phyloP scores from a whole-genome alignment of 2,888 invertebrate species.

The Xanthostigma xanthostigma region DNA sequence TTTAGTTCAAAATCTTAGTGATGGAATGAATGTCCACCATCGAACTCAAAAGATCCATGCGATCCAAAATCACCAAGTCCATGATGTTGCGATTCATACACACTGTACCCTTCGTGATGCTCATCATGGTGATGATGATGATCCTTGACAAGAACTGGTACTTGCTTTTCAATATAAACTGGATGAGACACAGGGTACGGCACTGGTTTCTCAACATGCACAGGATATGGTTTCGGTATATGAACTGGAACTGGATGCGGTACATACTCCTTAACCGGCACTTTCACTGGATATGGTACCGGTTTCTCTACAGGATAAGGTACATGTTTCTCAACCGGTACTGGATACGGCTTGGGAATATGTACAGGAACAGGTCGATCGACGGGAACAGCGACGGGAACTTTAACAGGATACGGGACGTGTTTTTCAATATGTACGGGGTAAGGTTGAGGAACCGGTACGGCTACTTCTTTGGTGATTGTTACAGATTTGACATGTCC shows the following conservation, averaged over 20 bases:
- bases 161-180: conserved; percentile 39
- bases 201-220: conserved; percentile 38
- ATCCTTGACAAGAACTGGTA: conserved; percentile 24
- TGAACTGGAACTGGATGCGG: conserved; percentile 21
- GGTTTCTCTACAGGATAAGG: conserved; percentile 10
- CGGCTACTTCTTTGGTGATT: conserved; percentile 15
- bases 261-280: conserved; percentile 6
- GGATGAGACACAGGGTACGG: conserved; percentile 42
- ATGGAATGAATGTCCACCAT: too few relatives aligned
- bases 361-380: conserved; percentile 36
- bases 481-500: conserved; percentile 18
- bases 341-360: conserved; percentile 30
- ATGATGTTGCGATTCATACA: too few relatives aligned
- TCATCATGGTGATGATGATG: conserved; percentile 2
- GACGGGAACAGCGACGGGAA: conserved; percentile 36
- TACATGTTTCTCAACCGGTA: conserved; percentile 29
- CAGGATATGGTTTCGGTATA: conserved; percentile 30
- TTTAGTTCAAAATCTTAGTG: too few relatives aligned
- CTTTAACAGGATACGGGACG: conserved; percentile 29
- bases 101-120: too few relatives aligned
- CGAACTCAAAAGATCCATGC: too few relatives aligned
- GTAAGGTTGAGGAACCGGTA: conserved; percentile 21
- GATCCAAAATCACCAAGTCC: too few relatives aligned
- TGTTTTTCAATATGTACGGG: conserved; percentile 10
- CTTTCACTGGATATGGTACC: conserved; percentile 20